Evolutionary conservation across 2,888 invertebrate genomes (phyloP).

Genomic region (Conchocele bisecta): DNA sequence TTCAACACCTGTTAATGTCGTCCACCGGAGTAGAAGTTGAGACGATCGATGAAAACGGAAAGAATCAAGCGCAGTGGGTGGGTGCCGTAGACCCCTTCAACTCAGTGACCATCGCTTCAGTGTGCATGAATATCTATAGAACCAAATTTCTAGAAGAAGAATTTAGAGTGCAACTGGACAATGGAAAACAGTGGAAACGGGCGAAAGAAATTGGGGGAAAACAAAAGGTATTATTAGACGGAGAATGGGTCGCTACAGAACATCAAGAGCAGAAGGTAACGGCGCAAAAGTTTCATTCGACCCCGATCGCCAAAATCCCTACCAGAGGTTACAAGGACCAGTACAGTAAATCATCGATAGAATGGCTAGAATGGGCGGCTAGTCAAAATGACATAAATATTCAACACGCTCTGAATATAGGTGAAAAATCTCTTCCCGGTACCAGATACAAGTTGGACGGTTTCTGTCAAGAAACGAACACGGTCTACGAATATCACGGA

Average conservation of each 20-base stretch:
- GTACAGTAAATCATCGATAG: slow-evolving; percentile 33
- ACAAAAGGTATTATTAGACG: neutral
- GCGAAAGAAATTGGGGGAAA: slow-evolving; percentile 13
- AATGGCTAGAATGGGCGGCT: slow-evolving; percentile 44
- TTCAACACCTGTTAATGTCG: slow-evolving; percentile 18
- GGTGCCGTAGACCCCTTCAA: slow-evolving; percentile 43
- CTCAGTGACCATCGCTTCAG: slow-evolving; percentile 34
- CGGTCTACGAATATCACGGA: slow-evolving; percentile 13
- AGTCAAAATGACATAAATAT: neutral
- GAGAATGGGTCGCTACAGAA: slow-evolving; percentile 29
- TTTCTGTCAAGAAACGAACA: slow-evolving; percentile 8
- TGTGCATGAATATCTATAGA: slow-evolving; percentile 36
- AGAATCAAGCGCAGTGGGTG: slow-evolving; percentile 16
- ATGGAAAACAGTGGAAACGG: slow-evolving; percentile 20
- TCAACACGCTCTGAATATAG: slow-evolving; percentile 24
- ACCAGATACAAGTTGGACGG: slow-evolving; percentile 31
- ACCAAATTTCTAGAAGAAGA: slow-evolving; percentile 41
- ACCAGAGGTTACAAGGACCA: slow-evolving; percentile 39
- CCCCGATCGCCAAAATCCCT: slow-evolving; percentile 44
- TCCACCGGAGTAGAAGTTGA: slow-evolving; percentile 16
- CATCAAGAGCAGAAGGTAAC: too few species aligned
- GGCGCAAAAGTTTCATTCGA: too few species aligned
- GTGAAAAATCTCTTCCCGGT: slow-evolving; percentile 15
- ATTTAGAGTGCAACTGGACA: slow-evolving; percentile 28
- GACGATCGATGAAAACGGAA: slow-evolving; percentile 9